Conservation (phyloP, 2,113 vertebrate genomes). For the Theristicus caerulescens region DNA sequence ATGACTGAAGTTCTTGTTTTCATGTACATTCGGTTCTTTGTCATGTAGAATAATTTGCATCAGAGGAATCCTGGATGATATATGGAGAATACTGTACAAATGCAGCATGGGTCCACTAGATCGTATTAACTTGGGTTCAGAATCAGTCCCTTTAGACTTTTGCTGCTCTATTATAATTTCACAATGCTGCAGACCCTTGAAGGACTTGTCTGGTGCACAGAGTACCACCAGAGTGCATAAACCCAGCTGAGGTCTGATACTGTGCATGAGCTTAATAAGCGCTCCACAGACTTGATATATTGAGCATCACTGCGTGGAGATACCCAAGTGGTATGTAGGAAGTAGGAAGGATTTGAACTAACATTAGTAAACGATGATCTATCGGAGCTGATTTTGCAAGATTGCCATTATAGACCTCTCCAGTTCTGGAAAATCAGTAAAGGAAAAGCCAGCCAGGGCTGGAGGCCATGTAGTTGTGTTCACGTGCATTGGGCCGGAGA, state of each 20-base stretch:
- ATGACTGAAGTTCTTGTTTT: background rate
- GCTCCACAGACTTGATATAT: fast-evolving
- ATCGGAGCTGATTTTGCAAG: background rate
- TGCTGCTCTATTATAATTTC: background rate
- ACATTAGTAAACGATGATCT: background rate
- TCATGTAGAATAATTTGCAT: background rate
- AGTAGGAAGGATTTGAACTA: background rate
- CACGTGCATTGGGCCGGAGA: background rate
- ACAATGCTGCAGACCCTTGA: background rate
- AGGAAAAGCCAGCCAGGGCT: background rate
- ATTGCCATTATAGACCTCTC: background rate
- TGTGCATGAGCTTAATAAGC: background rate
- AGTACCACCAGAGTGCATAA: background rate
- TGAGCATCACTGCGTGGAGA: background rate
- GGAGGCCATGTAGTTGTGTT: background rate
- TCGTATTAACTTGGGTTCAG: background rate
- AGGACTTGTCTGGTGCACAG: background rate
- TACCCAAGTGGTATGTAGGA: background rate
- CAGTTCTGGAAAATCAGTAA: background rate
- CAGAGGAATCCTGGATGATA: background rate
- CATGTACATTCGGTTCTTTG: background rate
- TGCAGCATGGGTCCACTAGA: background rate
- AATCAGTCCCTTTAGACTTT: background rate
- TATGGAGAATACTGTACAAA: background rate
- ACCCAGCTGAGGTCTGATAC: background rate